These are phyloP conservation scores for Odocoileus hemionus DNA, from an alignment of 2,113 vertebrate species.

Conservation along the genomic window DNA sequence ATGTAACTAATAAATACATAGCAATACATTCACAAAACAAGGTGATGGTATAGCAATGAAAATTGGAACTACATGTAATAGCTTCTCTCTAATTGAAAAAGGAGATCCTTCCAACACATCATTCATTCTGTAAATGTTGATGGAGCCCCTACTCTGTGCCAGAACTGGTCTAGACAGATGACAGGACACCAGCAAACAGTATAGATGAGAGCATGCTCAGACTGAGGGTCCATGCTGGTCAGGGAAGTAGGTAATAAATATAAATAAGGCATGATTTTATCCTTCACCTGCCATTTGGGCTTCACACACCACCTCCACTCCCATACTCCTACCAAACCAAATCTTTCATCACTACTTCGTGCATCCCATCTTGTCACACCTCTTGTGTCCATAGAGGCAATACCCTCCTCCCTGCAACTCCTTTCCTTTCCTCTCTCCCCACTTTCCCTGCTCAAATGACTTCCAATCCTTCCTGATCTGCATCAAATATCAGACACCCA, in stretches of 20 bases:
- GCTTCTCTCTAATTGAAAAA: neutral
- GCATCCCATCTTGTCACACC: neutral
- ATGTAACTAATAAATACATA: neutral
- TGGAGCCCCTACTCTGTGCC: neutral
- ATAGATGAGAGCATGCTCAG: neutral
- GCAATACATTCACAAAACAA: rapidly evolving
- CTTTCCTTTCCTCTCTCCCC: no score
- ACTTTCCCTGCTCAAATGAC: neutral
- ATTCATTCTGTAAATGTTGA: no score
- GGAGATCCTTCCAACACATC: neutral
- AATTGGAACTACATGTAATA: rapidly evolving
- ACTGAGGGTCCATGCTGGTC: neutral
- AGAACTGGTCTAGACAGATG: neutral
- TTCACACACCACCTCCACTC: neutral
- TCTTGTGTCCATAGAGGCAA: neutral
- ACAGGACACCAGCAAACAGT: rapidly evolving
- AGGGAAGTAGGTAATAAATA: neutral
- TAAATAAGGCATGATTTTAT: neutral
- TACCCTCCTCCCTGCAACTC: neutral
- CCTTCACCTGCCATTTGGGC: neutral
- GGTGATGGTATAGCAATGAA: neutral
- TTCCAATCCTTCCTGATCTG: neutral
- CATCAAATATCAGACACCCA: neutral
- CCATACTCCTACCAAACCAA: neutral
- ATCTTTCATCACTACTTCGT: neutral